Base-by-base conservation (phyloP, 2,888 invertebrate species). In the Blera fallax region DNA sequence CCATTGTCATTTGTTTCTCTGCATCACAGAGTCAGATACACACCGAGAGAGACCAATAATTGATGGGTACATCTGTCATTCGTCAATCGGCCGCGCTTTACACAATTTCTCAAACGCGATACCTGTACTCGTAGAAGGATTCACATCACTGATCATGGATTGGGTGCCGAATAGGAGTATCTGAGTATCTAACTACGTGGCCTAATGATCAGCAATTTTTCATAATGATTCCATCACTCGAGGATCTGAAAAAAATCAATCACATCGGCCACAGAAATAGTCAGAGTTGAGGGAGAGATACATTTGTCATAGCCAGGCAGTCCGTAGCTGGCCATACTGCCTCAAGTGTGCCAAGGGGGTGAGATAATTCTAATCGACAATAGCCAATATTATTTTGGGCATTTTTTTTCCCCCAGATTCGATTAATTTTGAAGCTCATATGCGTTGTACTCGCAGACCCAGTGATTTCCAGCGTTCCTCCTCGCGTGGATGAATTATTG, bases 181-280 rank as follows among this genome's bases (percentile, higher is more conserved):
- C 74, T 65, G 37, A 52, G 76, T 80, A 84, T 80, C 83, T 84
- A 83, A 84, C 83, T 84, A 50, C 56, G 7, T 14, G 16, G 40
- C 84, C 88, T 88, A 88, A 88, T 88, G 88, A 88, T 87, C 85
- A 80, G 87, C 87, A 87, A 88, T 88, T 88, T 88, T 88, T 88
- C 88, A 88, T 87, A 88, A 88, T 87, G 87, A 88, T 87, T 88
- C 83, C 87, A 87, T 87, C 88, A 87, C 87, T 87, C 81, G 87
- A 87, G 84, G 82, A 84, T 60, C 74, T 54, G 73, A 84, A 77
- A 74, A 85, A 67, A 81, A 85, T 85, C 80, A 85, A 85, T 88
- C 88, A 88, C 81, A 87, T 81, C 79, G 50, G 54, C 54, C 18
- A 76, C 45, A 37, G 43, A 78, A 65, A 70, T 65, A 77, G 24